These are phyloP conservation scores for Brachionus angularis DNA, from an alignment of 1,140 invertebrate species.

Conservation along the genomic window DNA sequence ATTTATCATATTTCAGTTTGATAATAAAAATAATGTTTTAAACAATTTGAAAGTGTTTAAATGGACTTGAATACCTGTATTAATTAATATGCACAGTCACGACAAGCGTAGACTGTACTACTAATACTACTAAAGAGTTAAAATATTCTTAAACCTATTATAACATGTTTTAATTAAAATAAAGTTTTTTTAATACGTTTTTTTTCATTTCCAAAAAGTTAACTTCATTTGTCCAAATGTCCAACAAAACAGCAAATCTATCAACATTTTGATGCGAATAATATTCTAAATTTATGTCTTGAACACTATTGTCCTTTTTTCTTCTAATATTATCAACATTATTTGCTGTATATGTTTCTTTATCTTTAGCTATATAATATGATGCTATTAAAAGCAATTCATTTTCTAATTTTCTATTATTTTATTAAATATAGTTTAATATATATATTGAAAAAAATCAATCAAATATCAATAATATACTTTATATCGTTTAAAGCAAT, in stretches of 20 bases:
- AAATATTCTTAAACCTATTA: too few relatives aligned
- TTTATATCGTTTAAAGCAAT: conserved; percentile 53
- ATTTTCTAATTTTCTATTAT: conserved; percentile 51
- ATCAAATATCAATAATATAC: conserved; percentile 47
- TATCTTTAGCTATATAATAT: conserved; percentile 56
- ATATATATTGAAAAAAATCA: conserved; percentile 12
- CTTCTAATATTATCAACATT: too few relatives aligned
- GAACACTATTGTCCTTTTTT: not conserved
- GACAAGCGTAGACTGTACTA: too few relatives aligned
- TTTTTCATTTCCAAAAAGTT: conserved; percentile 55
- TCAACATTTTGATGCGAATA: conserved; percentile 56
- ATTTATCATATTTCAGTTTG: too few relatives aligned
- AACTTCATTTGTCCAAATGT: conserved; percentile 56
- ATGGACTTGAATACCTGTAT: too few relatives aligned
- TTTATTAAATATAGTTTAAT: conserved; percentile 37
- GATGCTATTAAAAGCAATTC: conserved; percentile 54
- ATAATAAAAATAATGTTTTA: too few relatives aligned
- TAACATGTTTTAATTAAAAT: not conserved
- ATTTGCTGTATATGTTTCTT: conserved; percentile 45
- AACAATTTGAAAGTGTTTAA: too few relatives aligned
- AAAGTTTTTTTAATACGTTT: conserved; percentile 48
- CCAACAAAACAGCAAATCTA: conserved; percentile 55
- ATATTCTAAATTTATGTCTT: conserved; percentile 36
- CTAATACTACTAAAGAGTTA: too few relatives aligned
- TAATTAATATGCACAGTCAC: too few relatives aligned